Conservation (phyloP, 2,113 vertebrate species). For the Eonycteris spelaea region DNA sequence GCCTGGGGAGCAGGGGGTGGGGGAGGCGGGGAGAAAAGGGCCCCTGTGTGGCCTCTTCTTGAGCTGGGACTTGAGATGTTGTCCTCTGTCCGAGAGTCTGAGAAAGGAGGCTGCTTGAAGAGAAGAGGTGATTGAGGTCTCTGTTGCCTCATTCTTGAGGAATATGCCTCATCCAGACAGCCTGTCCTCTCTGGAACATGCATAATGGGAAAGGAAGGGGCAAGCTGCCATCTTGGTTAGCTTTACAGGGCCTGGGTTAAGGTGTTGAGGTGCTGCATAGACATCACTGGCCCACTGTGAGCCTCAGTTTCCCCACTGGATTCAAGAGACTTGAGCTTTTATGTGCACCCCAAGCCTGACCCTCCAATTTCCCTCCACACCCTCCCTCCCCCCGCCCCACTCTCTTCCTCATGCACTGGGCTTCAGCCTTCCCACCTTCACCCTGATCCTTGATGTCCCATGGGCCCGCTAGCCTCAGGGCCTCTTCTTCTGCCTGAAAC, state of each 20-base stretch:
- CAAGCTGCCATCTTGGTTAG: neutral
- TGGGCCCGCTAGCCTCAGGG: accelerated
- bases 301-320: neutral
- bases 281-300: accelerated
- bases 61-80: conserved; percentile 46
- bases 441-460: neutral
- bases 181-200: neutral
- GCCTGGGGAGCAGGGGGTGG: neutral
- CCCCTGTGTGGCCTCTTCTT: conserved; percentile 45
- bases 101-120: neutral
- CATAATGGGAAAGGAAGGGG: accelerated
- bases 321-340: neutral
- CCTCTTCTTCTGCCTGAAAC: neutral
- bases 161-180: neutral
- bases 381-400: no score
- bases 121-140: neutral
- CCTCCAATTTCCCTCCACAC: accelerated
- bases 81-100: neutral
- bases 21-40: conserved; percentile 61
- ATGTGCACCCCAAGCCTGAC: neutral
- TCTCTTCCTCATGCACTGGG: neutral
- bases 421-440: neutral
- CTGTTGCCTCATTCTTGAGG: neutral
- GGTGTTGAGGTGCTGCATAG: no score
- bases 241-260: neutral